phyloP scores from a whole-genome alignment of 2,888 invertebrate genomes.

The Dynastes tityus region DNA sequence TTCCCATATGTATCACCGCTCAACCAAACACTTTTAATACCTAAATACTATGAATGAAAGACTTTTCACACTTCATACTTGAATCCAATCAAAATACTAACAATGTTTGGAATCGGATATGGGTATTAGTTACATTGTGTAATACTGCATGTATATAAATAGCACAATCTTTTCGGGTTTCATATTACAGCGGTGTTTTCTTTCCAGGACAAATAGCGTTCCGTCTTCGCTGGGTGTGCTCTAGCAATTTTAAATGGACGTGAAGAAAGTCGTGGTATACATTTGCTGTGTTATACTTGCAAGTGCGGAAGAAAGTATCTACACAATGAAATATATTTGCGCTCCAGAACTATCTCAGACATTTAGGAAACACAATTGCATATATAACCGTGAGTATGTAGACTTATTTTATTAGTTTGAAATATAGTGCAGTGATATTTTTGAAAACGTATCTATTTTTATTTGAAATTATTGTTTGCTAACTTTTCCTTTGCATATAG shows the following conservation, averaged over 20 bases:
- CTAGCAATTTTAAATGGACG: slow-evolving; percentile 44
- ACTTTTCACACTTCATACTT: slow-evolving; percentile 16
- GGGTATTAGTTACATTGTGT: slow-evolving; percentile 47
- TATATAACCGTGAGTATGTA: slow-evolving; percentile 39
- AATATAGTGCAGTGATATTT: background rate
- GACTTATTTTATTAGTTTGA: background rate
- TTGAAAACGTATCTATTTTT: too few relatives aligned
- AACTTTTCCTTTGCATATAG: too few relatives aligned
- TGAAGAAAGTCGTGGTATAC: slow-evolving; percentile 18
- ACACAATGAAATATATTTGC: slow-evolving; percentile 32
- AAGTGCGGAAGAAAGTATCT: slow-evolving; percentile 23
- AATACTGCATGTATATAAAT: slow-evolving; percentile 41
- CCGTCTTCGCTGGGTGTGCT: background rate
- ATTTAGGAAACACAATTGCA: slow-evolving; percentile 38
- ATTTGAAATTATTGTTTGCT: too few relatives aligned
- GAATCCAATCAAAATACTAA: slow-evolving; percentile 24
- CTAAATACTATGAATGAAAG: slow-evolving; percentile 20
- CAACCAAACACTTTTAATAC: background rate
- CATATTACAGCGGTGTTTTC: slow-evolving; percentile 35
- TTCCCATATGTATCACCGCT: slow-evolving; percentile 41
- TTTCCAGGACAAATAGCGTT: slow-evolving; percentile 39
- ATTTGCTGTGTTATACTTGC: slow-evolving; percentile 8
- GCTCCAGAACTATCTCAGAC: slow-evolving; percentile 16
- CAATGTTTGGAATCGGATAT: slow-evolving; percentile 41
- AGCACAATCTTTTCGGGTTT: slow-evolving; percentile 31